phyloP scores from a whole-genome alignment of 2,888 invertebrate genomes.

The Petrophora chlorosata region DNA sequence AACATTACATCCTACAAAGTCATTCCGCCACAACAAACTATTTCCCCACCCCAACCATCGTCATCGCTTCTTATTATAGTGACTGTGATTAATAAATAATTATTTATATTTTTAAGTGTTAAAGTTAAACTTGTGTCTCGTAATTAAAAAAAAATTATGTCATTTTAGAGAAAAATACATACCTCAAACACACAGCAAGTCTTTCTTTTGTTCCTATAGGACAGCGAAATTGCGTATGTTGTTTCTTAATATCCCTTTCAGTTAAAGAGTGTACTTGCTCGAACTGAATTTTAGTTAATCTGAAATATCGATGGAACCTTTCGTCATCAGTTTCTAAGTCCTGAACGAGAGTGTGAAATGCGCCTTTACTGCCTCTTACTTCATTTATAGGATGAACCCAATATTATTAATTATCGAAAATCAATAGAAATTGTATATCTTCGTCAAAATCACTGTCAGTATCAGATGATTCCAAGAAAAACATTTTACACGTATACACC shows the following conservation, averaged over 20 bases:
- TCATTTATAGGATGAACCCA: slow-evolving; percentile 22
- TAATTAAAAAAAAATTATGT: slow-evolving; percentile 19
- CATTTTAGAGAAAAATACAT: slow-evolving; percentile 30
- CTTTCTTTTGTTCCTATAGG: slow-evolving; percentile 37
- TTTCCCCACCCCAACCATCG: slow-evolving; percentile 11
- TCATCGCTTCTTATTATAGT: too few relatives aligned
- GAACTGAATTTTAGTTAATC: slow-evolving; percentile 20
- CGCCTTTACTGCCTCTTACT: slow-evolving; percentile 11
- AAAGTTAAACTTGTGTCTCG: too few relatives aligned
- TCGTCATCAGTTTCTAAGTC: slow-evolving; percentile 26
- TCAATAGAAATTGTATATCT: too few relatives aligned
- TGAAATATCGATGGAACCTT: slow-evolving; percentile 26
- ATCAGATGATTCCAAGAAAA: too few relatives aligned
- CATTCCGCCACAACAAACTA: slow-evolving; percentile 9
- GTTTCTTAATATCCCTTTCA: slow-evolving; percentile 28
- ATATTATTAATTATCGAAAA: too few relatives aligned
- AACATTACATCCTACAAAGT: slow-evolving; percentile 6
- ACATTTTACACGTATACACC: too few relatives aligned
- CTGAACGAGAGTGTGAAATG: slow-evolving; percentile 22
- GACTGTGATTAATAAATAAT: too few relatives aligned
- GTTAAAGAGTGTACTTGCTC: slow-evolving; percentile 22
- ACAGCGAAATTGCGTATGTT: slow-evolving; percentile 31
- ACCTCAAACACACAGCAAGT: slow-evolving; percentile 37
- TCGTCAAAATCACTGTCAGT: too few relatives aligned
- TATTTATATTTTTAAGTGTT: too few relatives aligned